phyloP scores from a whole-genome alignment of 2,797 vertebrate genomes.

The Thaleichthys pacificus region DNA sequence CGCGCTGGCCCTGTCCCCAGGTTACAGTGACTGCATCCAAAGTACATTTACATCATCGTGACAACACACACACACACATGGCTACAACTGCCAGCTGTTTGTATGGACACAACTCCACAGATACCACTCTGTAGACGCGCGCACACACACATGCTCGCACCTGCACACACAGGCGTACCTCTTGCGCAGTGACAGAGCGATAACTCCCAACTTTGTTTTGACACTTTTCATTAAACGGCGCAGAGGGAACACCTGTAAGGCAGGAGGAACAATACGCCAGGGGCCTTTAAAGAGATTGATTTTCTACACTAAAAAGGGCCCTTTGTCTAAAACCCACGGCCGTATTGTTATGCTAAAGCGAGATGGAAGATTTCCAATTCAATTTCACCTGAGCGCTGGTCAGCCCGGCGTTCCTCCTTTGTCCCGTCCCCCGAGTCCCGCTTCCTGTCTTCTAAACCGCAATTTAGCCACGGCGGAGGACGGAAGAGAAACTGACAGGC shows the following conservation, averaged over 20 bases:
- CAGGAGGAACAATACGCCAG: slow-evolving; percentile 71
- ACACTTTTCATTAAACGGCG: slow-evolving; percentile 80
- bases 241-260: slow-evolving; percentile 76
- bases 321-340: slow-evolving; percentile 86
- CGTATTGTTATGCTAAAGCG: slow-evolving; percentile 97
- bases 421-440: slow-evolving; percentile 79
- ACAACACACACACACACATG: no score
- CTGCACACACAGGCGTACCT: not conserved
- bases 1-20: no score
- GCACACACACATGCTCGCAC: not conserved
- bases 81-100: no score
- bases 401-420: slow-evolving; percentile 85
- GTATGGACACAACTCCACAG: no score
- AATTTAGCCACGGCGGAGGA: slow-evolving; percentile 84
- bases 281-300: slow-evolving; percentile 81
- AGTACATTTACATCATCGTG: no score
- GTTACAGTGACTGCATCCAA: no score
- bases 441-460: slow-evolving; percentile 86
- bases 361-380: slow-evolving; percentile 92
- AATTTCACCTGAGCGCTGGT: slow-evolving; percentile 93
- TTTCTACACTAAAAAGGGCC: slow-evolving; percentile 84
- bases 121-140: not conserved
- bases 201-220: slow-evolving; percentile 73
- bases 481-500: slow-evolving; percentile 83
- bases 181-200: slow-evolving; percentile 56